phyloP scores from a whole-genome alignment of 1,140 invertebrate species.

The Drosophila nebulosa region DNA sequence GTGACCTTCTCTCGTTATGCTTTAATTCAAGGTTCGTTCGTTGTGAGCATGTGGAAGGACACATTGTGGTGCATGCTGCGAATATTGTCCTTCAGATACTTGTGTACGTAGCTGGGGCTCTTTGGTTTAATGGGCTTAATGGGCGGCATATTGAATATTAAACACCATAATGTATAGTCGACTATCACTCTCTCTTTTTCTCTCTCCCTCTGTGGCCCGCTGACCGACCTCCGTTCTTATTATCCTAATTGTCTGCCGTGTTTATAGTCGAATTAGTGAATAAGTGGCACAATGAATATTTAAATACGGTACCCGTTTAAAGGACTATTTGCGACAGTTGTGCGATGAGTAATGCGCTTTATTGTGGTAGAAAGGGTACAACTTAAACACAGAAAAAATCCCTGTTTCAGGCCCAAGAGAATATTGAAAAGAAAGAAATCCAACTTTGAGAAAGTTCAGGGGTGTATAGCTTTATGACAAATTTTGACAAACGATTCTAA shows the following conservation, averaged over 20 bases:
- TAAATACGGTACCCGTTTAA: not conserved
- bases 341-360: too few relatives aligned
- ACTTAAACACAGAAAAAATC: too few relatives aligned
- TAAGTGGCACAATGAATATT: not conserved
- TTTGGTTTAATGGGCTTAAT: not conserved
- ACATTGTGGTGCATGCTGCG: not conserved
- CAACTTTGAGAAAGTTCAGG: too few relatives aligned
- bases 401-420: too few relatives aligned
- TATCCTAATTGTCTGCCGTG: not conserved
- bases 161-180: not conserved
- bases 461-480: too few relatives aligned
- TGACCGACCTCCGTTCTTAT: not conserved
- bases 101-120: not conserved
- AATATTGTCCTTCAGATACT: not conserved
- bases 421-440: too few relatives aligned
- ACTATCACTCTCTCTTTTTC: too few relatives aligned
- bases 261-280: not conserved
- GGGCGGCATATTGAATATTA: too few relatives aligned
- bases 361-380: too few relatives aligned
- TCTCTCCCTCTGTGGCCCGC: too few relatives aligned
- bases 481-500: too few relatives aligned
- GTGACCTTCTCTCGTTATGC: not conserved
- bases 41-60: not conserved
- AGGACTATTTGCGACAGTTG: too few relatives aligned
- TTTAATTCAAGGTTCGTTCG: not conserved